phyloP scores from a whole-genome alignment of 2,113 vertebrate genomes.

The Mormyrus lacerda region DNA sequence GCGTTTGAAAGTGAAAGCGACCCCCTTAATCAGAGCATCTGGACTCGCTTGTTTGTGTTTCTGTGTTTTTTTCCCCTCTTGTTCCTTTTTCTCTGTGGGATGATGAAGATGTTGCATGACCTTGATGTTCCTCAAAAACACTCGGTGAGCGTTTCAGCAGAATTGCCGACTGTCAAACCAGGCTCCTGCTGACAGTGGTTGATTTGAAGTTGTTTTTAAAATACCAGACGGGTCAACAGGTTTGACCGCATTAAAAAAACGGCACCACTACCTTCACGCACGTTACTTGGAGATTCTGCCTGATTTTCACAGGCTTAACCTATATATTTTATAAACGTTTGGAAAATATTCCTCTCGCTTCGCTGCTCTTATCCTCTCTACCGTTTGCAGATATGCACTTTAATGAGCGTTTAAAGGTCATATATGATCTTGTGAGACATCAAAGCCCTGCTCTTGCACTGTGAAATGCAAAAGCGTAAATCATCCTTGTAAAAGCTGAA shows the following conservation, averaged over 20 bases:
- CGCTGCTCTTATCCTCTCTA: neutral
- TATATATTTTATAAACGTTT: neutral
- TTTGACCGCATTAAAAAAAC: neutral
- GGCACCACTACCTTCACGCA: neutral
- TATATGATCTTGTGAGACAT: neutral
- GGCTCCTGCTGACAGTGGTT: conserved; percentile 18
- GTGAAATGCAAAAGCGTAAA: neutral
- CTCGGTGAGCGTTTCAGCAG: conserved; percentile 25
- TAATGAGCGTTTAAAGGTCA: neutral
- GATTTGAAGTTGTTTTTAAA: conserved; percentile 13
- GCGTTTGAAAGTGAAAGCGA: neutral
- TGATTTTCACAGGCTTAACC: neutral
- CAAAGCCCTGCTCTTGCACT: neutral
- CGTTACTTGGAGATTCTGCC: neutral
- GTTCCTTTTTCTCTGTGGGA: neutral
- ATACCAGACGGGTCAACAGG: neutral
- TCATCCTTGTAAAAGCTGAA: neutral
- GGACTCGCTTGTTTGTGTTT: neutral
- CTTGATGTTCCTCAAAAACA: conserved; percentile 21
- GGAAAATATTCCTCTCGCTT: neutral
- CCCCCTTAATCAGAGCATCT: neutral
- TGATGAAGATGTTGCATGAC: conserved; percentile 18
- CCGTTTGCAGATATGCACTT: neutral
- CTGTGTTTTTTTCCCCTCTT: neutral
- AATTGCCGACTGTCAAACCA: conserved; percentile 16